Base-by-base conservation (phyloP, 2,113 vertebrate species). In the Martes martes region DNA sequence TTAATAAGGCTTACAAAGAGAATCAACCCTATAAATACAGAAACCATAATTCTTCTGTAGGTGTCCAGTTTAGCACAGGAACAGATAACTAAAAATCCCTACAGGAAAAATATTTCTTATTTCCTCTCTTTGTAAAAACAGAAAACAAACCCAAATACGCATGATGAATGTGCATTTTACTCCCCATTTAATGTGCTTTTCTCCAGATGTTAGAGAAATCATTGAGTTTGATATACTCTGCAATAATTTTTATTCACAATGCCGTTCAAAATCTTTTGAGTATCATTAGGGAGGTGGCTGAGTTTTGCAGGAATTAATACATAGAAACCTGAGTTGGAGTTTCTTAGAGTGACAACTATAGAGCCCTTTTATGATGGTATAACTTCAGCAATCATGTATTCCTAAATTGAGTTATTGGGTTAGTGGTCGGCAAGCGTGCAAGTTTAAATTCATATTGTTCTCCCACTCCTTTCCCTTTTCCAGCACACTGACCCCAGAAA, bases 181-280 rank as follows among this genome's bases (percentile, higher is more conserved):
- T 94, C 83, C 71, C 50, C 33, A 26, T 79, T 93, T 92, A 89
- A 90, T 90, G 76, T 83, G 63, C 74, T 88, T 88, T 92, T n/a
- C 76, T 94, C 97, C 97, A 97, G 96, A 97, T 97, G 97, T 98
- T 98, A 84, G 26, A 94, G 94, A 96, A 94, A 96, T 96, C 80
- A 45, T 55, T n/a, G 63, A 19, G 39, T 96, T 78, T 93, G 88
- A 91, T 83, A 79, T 18, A 15, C 45, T 92, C 67, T 81, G 63
- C 57, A 92, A 42, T 76, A 61, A 84, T 92, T 94, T 87, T 96
- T 78, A 96, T 85, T 95, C 94, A 67, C 42, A 65, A 13, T 78
- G 74, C 84, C 47, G 16, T 92, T 88, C 50, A 28, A 96, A 95
- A 81, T 67, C 76, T 97, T 96, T 95, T 47, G 50, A 97, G 82